phyloP scores from a whole-genome alignment of 2,797 vertebrate species.

The Rallus crepitans region DNA sequence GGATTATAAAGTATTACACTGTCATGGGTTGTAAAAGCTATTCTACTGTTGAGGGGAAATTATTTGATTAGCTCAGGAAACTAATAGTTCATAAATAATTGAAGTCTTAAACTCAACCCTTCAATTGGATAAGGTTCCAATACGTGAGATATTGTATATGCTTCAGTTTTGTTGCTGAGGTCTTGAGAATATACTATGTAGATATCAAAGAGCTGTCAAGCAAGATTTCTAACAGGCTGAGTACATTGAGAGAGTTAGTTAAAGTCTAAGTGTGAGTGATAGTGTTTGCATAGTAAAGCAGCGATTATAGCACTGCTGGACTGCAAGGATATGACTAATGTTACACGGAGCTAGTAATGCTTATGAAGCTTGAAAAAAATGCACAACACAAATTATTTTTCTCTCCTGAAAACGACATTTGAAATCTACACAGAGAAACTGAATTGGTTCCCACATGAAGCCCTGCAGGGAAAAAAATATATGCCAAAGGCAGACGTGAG shows the following conservation, averaged over 20 bases:
- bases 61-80: constrained; percentile 54
- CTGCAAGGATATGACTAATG: constrained; percentile 61
- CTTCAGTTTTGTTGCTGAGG: constrained; percentile 44
- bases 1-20: not conserved
- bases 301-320: constrained; percentile 58
- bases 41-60: constrained; percentile 35
- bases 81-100: constrained; percentile 57
- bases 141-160: not conserved
- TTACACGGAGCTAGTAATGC: constrained; percentile 23
- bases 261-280: constrained; percentile 54
- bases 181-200: constrained; percentile 37
- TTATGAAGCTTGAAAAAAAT: constrained; percentile 50
- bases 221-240: constrained; percentile 57
- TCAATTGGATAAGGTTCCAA: constrained; percentile 9
- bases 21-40: not conserved
- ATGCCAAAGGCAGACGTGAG: constrained; percentile 19
- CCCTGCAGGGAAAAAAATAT: not conserved
- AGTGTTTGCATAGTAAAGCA: constrained; percentile 64
- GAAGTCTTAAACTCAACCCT: constrained; percentile 10
- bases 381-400: constrained; percentile 50
- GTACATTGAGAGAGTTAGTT: constrained; percentile 51
- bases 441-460: constrained; percentile 26
- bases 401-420: constrained; percentile 40
- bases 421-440: constrained; percentile 43
- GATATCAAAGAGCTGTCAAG: constrained; percentile 61